Evolutionary conservation across 2,888 invertebrate species (phyloP).

Genomic region (Erannis defoliaria): DNA sequence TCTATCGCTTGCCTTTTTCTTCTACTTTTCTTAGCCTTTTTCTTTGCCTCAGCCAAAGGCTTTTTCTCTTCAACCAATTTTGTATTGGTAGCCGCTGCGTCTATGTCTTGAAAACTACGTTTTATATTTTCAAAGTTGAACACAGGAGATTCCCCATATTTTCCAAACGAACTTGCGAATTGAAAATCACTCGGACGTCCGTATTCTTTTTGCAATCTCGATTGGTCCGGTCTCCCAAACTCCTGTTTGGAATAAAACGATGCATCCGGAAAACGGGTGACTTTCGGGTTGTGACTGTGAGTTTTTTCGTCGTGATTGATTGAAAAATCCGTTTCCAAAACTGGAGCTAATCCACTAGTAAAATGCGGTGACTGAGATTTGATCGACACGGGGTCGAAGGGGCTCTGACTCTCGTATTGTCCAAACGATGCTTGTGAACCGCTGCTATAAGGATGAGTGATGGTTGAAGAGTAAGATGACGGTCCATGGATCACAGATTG

Average conservation of each 20-base stretch:
- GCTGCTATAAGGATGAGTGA: slow-evolving; percentile 11
- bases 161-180: slow-evolving; percentile 40
- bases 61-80: slow-evolving; percentile 37
- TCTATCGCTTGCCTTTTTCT: slow-evolving; percentile 62
- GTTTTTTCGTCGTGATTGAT: slow-evolving; percentile 52
- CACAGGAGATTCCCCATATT: slow-evolving; percentile 34
- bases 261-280: slow-evolving; percentile 53
- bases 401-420: slow-evolving; percentile 29
- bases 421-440: slow-evolving; percentile 20
- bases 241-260: slow-evolving; percentile 59
- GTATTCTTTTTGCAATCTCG: slow-evolving; percentile 23
- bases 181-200: slow-evolving; percentile 39
- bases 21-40: slow-evolving; percentile 50
- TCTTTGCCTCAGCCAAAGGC: slow-evolving; percentile 43
- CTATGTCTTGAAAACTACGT: slow-evolving; percentile 56
- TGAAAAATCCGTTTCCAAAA: slow-evolving; percentile 46
- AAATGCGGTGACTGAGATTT: slow-evolving; percentile 35
- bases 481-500: slow-evolving; percentile 10
- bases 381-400: slow-evolving; percentile 42
- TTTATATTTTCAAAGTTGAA: slow-evolving; percentile 52
- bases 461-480: slow-evolving; percentile 5
- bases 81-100: slow-evolving; percentile 54
- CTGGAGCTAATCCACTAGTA: slow-evolving; percentile 43
- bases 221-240: slow-evolving; percentile 33
- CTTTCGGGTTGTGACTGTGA: slow-evolving; percentile 55